These are phyloP conservation scores for Napeogenes inachia DNA, from an alignment of 2,888 invertebrate species.

Conservation along the genomic window DNA sequence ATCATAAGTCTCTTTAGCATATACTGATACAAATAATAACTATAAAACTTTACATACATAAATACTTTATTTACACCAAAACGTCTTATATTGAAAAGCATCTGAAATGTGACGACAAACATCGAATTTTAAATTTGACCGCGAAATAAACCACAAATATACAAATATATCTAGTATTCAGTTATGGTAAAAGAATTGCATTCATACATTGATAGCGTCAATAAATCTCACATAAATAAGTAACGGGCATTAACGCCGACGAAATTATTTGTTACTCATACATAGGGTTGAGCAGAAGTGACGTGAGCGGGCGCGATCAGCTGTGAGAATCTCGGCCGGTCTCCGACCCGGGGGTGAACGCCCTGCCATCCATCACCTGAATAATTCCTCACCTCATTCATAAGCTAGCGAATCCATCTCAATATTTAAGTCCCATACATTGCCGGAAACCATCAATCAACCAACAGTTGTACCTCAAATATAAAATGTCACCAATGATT, in stretches of 20 bases:
- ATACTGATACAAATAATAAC: neutral
- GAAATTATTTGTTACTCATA: constrained; percentile 49
- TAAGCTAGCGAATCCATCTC: constrained; percentile 63
- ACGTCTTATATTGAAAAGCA: constrained; percentile 1
- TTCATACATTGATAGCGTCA: constrained; percentile 21
- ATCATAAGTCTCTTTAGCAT: no score
- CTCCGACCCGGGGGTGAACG: constrained; percentile 67
- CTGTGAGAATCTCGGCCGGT: constrained; percentile 70
- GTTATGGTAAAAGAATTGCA: constrained; percentile 13
- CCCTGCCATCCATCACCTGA: constrained; percentile 61
- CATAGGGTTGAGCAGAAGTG: constrained; percentile 37
- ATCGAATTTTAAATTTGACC: neutral
- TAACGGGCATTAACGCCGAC: constrained; percentile 44
- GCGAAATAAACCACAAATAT: neutral
- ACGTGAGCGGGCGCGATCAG: constrained; percentile 53
- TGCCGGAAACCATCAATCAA: constrained; percentile 62
- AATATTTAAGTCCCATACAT: constrained; percentile 56
- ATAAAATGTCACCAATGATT: constrained; percentile 41
- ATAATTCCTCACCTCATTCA: constrained; percentile 68
- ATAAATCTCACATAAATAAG: constrained; percentile 29
- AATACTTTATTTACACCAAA: neutral
- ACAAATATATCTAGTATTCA: constrained; percentile 4
- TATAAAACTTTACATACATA: neutral
- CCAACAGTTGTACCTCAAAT: constrained; percentile 32
- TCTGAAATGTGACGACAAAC: neutral